Percentiles rank a stretch among this genome's conserved stretches.
Conservation (phyloP, 2,888 invertebrate genomes). For the Brachyopa scutellaris region DNA sequence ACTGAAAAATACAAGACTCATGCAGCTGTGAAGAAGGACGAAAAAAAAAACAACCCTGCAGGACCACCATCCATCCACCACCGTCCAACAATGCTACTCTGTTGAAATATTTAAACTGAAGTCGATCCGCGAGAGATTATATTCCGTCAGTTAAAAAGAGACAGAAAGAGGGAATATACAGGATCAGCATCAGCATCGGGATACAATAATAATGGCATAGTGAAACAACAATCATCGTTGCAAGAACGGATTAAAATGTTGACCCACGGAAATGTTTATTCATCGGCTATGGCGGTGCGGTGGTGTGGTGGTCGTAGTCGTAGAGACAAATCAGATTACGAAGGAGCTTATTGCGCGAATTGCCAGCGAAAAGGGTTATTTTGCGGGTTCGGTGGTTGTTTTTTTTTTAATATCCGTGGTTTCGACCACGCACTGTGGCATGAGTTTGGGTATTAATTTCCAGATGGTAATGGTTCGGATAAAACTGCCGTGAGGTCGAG, state of each 20-base stretch:
- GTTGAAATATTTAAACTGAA: slow-evolving; percentile 67
- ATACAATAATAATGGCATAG: slow-evolving; percentile 53
- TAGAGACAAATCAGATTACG: slow-evolving; percentile 48
- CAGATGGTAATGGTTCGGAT: slow-evolving; percentile 52
- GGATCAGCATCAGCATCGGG: neutral
- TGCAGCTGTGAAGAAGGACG: slow-evolving; percentile 59
- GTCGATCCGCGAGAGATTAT: slow-evolving; percentile 60
- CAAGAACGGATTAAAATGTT: slow-evolving; percentile 69
- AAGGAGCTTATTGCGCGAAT: slow-evolving; percentile 37
- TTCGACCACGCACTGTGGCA: neutral
- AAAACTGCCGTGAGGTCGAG: slow-evolving; percentile 53
- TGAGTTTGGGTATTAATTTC: slow-evolving; percentile 37
- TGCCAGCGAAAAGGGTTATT: slow-evolving; percentile 5
- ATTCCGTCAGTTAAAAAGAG: slow-evolving; percentile 42
- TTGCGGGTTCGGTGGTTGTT: slow-evolving; percentile 35
- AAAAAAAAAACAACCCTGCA: slow-evolving; percentile 35
- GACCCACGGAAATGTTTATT: slow-evolving; percentile 70
- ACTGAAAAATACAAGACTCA: slow-evolving; percentile 66
- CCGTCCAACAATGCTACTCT: slow-evolving; percentile 57
- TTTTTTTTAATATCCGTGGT: neutral
- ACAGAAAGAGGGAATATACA: neutral
- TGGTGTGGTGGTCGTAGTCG: neutral
- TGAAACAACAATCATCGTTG: slow-evolving; percentile 66
- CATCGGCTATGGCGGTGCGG: slow-evolving; percentile 33
- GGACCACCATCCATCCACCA: slow-evolving; percentile 50